These are phyloP conservation scores for Cottoperca gobio DNA, from an alignment of 2,797 vertebrate genomes.

Conservation along the genomic window DNA sequence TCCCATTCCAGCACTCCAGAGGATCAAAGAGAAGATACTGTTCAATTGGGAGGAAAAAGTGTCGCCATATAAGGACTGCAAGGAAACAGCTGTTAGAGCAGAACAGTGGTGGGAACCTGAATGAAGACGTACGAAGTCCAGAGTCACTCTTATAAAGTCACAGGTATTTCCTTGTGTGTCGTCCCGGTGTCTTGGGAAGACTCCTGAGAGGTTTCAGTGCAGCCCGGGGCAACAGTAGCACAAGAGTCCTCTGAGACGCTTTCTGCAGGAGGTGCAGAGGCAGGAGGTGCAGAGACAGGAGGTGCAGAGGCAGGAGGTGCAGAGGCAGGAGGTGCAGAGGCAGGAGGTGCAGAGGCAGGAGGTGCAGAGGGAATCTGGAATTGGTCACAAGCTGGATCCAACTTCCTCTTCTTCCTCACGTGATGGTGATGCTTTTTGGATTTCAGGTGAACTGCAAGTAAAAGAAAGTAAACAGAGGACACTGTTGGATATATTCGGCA, in stretches of 20 bases:
- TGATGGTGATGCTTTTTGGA: slow-evolving; percentile 93
- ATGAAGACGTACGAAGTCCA: not conserved
- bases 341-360: slow-evolving; percentile 15
- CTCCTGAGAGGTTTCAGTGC: slow-evolving; percentile 34
- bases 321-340: not conserved
- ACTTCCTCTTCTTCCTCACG: slow-evolving; percentile 88
- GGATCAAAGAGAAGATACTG: not conserved
- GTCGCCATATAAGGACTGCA: not conserved
- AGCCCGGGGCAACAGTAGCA: slow-evolving; percentile 34
- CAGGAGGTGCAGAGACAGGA: not conserved
- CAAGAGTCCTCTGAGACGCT: slow-evolving; percentile 32
- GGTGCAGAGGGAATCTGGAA: not conserved
- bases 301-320: slow-evolving; percentile 28
- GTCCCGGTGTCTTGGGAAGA: slow-evolving; percentile 31
- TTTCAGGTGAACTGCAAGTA: slow-evolving; percentile 88
- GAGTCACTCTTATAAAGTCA: slow-evolving; percentile 35
- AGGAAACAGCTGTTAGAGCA: slow-evolving; percentile 5
- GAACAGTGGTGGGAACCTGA: slow-evolving; percentile 8
- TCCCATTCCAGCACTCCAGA: not conserved
- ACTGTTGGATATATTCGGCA: not conserved
- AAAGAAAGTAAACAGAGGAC: not conserved
- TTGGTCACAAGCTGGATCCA: slow-evolving; percentile 57
- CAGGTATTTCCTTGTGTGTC: slow-evolving; percentile 45
- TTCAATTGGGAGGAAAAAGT: not conserved
- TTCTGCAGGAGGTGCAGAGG: slow-evolving; percentile 34